Conservation (phyloP, 2,113 vertebrate genomes). For the Malurus cyaneus region DNA sequence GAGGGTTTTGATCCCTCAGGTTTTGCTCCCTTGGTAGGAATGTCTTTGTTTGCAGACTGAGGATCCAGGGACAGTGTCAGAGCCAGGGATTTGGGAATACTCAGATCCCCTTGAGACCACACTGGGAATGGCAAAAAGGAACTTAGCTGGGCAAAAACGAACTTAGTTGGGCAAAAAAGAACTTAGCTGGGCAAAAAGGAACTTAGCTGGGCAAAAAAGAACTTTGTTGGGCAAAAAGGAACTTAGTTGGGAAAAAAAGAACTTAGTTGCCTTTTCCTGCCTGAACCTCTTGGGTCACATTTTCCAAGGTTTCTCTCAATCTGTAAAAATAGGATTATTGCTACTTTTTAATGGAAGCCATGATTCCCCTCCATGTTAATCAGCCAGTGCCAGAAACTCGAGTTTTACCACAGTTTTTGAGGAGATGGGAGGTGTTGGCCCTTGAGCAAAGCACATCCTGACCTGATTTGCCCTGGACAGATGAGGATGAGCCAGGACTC, state of each 20-base stretch:
- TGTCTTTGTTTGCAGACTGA: not conserved
- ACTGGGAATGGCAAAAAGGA: accelerated
- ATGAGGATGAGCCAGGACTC: not conserved
- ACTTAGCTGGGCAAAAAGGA: too few relatives aligned
- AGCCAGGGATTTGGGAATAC: not conserved
- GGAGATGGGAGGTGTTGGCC: not conserved
- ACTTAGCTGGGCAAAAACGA: not conserved
- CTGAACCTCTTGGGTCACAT: not conserved
- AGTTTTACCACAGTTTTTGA: accelerated
- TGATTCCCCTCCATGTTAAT: not conserved
- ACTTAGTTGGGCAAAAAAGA: too few relatives aligned
- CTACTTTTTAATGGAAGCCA: not conserved
- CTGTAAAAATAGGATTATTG: not conserved
- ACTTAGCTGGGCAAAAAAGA: too few relatives aligned
- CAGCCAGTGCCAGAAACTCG: not conserved
- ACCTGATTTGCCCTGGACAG: not conserved
- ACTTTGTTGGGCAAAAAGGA: too few relatives aligned
- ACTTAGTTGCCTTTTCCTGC: not conserved
- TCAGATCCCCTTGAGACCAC: not conserved
- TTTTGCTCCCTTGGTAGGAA: not conserved
- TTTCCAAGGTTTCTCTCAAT: not conserved
- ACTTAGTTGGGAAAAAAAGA: not conserved
- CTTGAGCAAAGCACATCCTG: not conserved
- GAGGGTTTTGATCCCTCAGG: not conserved
- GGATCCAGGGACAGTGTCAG: not conserved